Evolutionary conservation across 2,888 invertebrate species (phyloP), one percentile per base, ranked within the genome.

Genomic region (Oscheius myriophilus): DNA sequence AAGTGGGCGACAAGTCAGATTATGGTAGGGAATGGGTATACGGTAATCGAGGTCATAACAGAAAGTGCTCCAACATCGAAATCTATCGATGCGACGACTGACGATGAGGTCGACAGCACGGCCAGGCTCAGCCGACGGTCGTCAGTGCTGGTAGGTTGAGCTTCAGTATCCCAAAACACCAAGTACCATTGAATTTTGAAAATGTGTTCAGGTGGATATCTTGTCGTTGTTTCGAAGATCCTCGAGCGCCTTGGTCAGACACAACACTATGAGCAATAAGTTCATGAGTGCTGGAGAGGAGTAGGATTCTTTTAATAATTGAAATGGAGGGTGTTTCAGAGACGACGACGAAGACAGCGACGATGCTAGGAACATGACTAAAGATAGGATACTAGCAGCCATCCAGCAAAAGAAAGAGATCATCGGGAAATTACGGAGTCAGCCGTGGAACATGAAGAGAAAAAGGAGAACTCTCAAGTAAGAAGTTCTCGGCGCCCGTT

Each of bases 351-450:
- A 78, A 57, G 75, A 82, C 70, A 75, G 80, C 70, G 72, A 79
- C 63, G 76, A 70, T 65, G 57, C 61, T 6, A 25, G 62, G 39
- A 66, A 45, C 66, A 69, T 79, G 51, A 72, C 78, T 4, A 81
- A 81, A 65, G 82, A 85, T 49, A 78, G 83, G 39, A 79, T 87
- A 16, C 70, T 87, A 63, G 84, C 86, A 25, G 86, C 86, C 51
- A 87, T 88, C 63, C 79, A 84, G 21, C 80, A 87, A 26, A 87
- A 88, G 75, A 87, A 87, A 69, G 87, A 88, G 67, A 82, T 88
- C 61, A 87, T 88, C 49, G 83, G 83, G 25, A 84, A 82, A 67
- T 67, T 88, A 16, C 72, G 86, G 39, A 77, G 73, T 39, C 87
- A 88, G 72, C 85, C 87, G 23, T 88, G 88, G 88, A 80, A 80